Base-by-base conservation (phyloP, 1,140 invertebrate genomes). In the Papilio dardanus region DNA sequence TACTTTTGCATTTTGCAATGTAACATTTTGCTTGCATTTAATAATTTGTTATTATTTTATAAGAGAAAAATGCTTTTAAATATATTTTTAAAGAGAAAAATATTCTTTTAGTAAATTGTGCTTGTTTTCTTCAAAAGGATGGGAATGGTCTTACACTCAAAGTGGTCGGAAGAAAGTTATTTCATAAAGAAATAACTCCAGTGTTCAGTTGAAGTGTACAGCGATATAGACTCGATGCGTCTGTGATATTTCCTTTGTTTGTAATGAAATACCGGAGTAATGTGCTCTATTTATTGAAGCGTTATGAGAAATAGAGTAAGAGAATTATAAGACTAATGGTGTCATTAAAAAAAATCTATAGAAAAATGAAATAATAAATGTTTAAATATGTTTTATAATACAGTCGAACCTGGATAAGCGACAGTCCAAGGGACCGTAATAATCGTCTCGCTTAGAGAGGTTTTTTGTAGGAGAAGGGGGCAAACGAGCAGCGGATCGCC, bases 231-330 rank as follows among this genome's bases (percentile, higher is more conserved):
- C 21, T 24, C 54, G 24, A 62, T 62, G 21, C 10, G 54, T 28
- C n/a, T 30, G 8, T 30, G 54, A 28, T 28, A 62, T 28, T 62
- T 62, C 24, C 54, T 14, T 62, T 62, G 54, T 28, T 62, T 62
- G 54, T 62, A 62, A 62, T 62, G 24, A 62, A 62, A 62, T 62
- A 24, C 21, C 24, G 21, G 21, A 21, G 54, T 14, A 28, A 62
- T 62, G 21, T 21, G 46, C 16, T 1, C 4, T 6, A 62, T 62
- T 28, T 62, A 14, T 62, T 62, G 21, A 62, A 62, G 10, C 54
- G 8, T 28, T 62, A 62, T 62, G 54, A 62, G 24, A 62, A 28
- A 62, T 62, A 62, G 12, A 30, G 21, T 62, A 12, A 16, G 30
- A 12, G 24, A 62, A 28, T 58, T 10, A 54, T 19, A 24, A n/a